Evolutionary conservation across 1,140 invertebrate species (phyloP), one percentile per base, ranked within the genome.

Genomic region (Chymomyza costata): DNA sequence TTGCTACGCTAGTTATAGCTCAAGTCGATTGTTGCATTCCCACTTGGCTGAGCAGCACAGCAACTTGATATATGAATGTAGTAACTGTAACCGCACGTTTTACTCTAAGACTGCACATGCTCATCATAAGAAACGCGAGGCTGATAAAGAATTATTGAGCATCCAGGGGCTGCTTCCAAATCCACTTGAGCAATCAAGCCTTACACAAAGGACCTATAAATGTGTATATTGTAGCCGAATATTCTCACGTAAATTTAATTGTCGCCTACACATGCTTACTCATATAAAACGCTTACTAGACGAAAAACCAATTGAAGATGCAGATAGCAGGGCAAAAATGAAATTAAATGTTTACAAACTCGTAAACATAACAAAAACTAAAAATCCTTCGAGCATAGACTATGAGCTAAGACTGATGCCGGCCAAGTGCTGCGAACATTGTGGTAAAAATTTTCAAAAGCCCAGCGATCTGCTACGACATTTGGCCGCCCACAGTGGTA

Each of bases 201-300:
- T 13, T 1, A 18, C 30, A 1, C 13, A 41, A 0, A 41, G 40
- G 16, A 44, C 25, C 19, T 63, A 40, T 10, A 53, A 53, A 16
- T 63, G 60, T 16, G 10, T 63, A 3, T 63, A 63, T 16, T 63
- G 55, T 14, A 7, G 15, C 11, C 37, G 34, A 8, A 5, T 11
- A 1, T 63, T 48, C 13, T 18, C 2, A 3, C 28, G 43, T 3
- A 63, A 63, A 15, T 53, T 49, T 8, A 59, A 53, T 10, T 63
- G 49, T 19, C 60, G 60, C 0, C 16, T 13, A 2, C 60, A 63
- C 13, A 59, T 58, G 54, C 14, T 49, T 10, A 28, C 28, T 0
- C 60, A 63, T 21, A 13, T 55, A 0, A 37, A 32, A 1, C 38
- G 28, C 2, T 49, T 52, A 6, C 5, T 45, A 6, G 7, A 2